Evolutionary conservation across 2,888 invertebrate genomes (phyloP).

Genomic region (Sesia bembeciformis): DNA sequence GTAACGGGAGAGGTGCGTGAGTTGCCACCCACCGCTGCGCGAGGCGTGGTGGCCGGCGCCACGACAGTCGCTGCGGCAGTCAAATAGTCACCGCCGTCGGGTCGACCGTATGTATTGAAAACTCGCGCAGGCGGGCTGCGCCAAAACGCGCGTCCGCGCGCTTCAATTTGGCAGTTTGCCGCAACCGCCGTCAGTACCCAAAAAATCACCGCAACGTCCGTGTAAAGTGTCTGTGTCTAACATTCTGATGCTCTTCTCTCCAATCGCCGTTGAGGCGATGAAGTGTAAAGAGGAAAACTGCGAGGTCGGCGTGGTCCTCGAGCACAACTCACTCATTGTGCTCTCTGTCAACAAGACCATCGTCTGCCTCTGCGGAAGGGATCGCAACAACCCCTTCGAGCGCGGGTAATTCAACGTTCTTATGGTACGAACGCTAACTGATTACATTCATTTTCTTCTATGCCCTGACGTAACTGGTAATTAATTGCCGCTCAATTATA

Average conservation of each 20-base stretch:
- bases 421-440: slow-evolving; percentile 26
- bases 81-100: slow-evolving; percentile 59
- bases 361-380: slow-evolving; percentile 69
- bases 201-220: slow-evolving; percentile 19
- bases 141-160: slow-evolving; percentile 52
- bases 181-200: slow-evolving; percentile 22
- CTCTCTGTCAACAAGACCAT: slow-evolving; percentile 69
- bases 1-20: slow-evolving; percentile 70
- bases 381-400: slow-evolving; percentile 63
- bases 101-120: slow-evolving; percentile 51
- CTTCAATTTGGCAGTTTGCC: slow-evolving; percentile 41
- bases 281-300: slow-evolving; percentile 75
- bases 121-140: slow-evolving; percentile 52
- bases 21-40: slow-evolving; percentile 66
- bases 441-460: slow-evolving; percentile 13
- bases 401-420: slow-evolving; percentile 63
- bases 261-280: slow-evolving; percentile 72
- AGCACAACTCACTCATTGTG: slow-evolving; percentile 69
- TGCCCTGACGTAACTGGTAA: slow-evolving; percentile 11
- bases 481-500: slow-evolving; percentile 5
- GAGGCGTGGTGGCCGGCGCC: slow-evolving; percentile 43
- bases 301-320: slow-evolving; percentile 70
- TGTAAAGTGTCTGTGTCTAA: slow-evolving; percentile 49
- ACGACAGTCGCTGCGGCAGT: slow-evolving; percentile 38
- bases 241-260: slow-evolving; percentile 60